Conservation (phyloP, 1,140 invertebrate species). For the Ylistrum balloti region DNA sequence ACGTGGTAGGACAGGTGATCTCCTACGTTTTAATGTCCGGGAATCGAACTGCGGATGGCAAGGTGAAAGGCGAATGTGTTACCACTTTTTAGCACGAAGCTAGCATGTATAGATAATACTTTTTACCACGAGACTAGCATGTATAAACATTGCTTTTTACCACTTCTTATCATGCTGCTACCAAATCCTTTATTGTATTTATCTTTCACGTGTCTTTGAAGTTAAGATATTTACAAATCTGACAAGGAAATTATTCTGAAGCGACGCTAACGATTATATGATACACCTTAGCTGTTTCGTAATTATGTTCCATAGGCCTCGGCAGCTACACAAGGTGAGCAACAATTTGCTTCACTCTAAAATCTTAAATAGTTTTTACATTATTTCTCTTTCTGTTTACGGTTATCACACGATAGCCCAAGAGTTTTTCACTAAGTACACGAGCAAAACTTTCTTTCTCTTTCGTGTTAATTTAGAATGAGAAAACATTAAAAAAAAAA, state of each 20-base stretch:
- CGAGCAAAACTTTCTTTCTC: background rate
- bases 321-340: background rate
- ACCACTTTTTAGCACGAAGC: no score
- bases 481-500: background rate
- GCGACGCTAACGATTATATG: background rate
- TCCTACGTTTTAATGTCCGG: no score
- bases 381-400: background rate
- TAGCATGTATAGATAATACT: no score
- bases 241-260: slow-evolving; percentile 2
- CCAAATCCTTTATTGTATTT: background rate
- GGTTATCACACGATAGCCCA: background rate
- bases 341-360: background rate
- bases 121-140: no score
- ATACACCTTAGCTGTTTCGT: background rate
- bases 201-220: slow-evolving; percentile 18
- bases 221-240: background rate
- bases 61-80: no score
- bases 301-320: background rate
- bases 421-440: background rate
- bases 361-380: background rate
- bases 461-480: background rate
- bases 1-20: no score
- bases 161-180: no score
- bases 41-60: no score
- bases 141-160: no score